A percentile compares a stretch with the other conserved stretches of the same genome.
These are phyloP conservation scores for Hyles vespertilio DNA, from an alignment of 1,140 invertebrate species.

Conservation along the genomic window DNA sequence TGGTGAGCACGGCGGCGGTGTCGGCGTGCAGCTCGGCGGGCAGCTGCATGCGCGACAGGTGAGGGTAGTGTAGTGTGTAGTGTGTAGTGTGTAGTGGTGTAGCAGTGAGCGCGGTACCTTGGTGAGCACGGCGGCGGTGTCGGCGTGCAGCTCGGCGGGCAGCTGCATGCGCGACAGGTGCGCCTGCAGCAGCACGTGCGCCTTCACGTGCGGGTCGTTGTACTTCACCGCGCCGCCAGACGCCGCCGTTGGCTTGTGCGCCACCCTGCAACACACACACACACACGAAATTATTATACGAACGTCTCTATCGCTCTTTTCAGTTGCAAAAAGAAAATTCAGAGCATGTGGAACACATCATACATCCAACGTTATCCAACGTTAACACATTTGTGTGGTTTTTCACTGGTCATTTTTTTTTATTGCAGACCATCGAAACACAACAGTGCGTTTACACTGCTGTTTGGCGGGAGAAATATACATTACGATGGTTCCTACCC, in stretches of 20 bases:
- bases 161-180: conserved; percentile 96
- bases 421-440: too few species aligned
- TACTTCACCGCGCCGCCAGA: conserved; percentile 78
- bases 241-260: conserved; percentile 60
- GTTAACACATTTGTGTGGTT: too few species aligned
- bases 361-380: too few species aligned
- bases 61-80: conserved; percentile 56
- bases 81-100: neutral
- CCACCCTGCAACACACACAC: conserved; percentile 42
- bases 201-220: conserved; percentile 98
- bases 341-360: too few species aligned
- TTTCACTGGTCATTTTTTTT: too few species aligned
- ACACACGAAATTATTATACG: too few species aligned
- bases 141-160: conserved; percentile 96
- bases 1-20: conserved; percentile 93
- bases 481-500: too few species aligned
- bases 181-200: conserved; percentile 96
- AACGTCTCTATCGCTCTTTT: too few species aligned
- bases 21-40: conserved; percentile 98
- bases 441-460: too few species aligned
- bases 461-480: too few species aligned
- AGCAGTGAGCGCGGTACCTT: conserved; percentile 73
- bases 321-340: too few species aligned
- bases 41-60: conserved; percentile 95
- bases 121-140: conserved; percentile 93